These are phyloP conservation scores for Callipepla squamata DNA, from an alignment of 2,113 vertebrate species.

Conservation along the genomic window DNA sequence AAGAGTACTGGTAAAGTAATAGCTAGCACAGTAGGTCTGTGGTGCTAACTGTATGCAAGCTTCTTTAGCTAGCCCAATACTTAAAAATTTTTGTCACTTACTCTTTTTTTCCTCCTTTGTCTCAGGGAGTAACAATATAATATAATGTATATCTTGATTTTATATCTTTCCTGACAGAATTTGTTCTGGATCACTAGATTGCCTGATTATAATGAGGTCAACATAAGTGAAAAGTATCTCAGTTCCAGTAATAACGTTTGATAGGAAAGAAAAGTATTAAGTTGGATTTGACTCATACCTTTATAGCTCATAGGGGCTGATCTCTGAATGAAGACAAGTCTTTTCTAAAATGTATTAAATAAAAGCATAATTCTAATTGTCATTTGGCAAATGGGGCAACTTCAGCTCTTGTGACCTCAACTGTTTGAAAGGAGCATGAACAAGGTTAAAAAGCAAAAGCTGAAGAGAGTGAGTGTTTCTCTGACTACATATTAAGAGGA, in stretches of 20 bases:
- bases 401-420: not conserved
- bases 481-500: not conserved
- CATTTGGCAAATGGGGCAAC: not conserved
- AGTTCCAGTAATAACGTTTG: not conserved
- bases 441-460: not conserved
- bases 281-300: not conserved
- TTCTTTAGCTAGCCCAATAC: too few relatives aligned
- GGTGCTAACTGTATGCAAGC: too few relatives aligned
- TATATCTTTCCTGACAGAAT: not conserved
- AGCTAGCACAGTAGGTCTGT: too few relatives aligned
- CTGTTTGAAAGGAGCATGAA: not conserved
- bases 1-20: not conserved
- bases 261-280: not conserved
- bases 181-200: constrained; percentile 18
- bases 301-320: not conserved
- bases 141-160: not conserved
- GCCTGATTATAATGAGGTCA: not conserved
- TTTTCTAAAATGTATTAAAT: not conserved
- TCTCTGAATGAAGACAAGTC: not conserved
- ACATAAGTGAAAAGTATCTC: not conserved
- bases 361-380: not conserved
- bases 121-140: not conserved
- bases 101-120: not conserved
- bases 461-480: not conserved
- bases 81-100: too few relatives aligned